These are phyloP conservation scores for Drosophila nigromelanica DNA, from an alignment of 1,140 invertebrate genomes.

Conservation along the genomic window DNA sequence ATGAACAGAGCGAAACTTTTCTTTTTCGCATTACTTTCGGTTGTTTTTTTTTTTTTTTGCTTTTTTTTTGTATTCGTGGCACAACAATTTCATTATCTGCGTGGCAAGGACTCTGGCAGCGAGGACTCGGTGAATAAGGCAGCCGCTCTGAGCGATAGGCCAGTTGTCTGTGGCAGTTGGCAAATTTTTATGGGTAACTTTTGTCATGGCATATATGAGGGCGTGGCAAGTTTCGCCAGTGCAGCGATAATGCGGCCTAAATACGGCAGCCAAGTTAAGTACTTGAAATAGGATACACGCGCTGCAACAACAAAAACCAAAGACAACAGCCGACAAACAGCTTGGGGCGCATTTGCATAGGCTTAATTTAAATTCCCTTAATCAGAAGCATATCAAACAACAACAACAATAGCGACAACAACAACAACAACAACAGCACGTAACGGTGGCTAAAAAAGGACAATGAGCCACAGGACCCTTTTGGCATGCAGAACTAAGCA, in stretches of 20 bases:
- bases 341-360: slow-evolving; percentile 76
- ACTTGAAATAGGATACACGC: slow-evolving; percentile 34
- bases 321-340: slow-evolving; percentile 48
- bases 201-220: slow-evolving; percentile 55
- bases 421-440: slow-evolving; percentile 5
- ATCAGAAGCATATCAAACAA: slow-evolving; percentile 64
- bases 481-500: slow-evolving; percentile 50
- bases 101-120: slow-evolving; percentile 27
- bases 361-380: slow-evolving; percentile 82
- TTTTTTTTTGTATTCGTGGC: slow-evolving; percentile 31
- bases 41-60: slow-evolving; percentile 20
- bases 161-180: slow-evolving; percentile 62
- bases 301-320: slow-evolving; percentile 24
- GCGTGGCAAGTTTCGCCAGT: slow-evolving; percentile 35
- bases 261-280: not conserved
- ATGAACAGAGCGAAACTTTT: slow-evolving; percentile 71
- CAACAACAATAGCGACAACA: slow-evolving; percentile 13
- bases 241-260: slow-evolving; percentile 49
- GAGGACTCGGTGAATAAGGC: slow-evolving; percentile 27
- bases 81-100: slow-evolving; percentile 79
- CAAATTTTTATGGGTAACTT: slow-evolving; percentile 74
- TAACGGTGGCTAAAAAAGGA: slow-evolving; percentile 55
- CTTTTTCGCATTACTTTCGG: slow-evolving; percentile 4
- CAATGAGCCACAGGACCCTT: slow-evolving; percentile 67
- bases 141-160: slow-evolving; percentile 53